Conservation (phyloP, 2,888 invertebrate species). For the Prenolepis imparis region DNA sequence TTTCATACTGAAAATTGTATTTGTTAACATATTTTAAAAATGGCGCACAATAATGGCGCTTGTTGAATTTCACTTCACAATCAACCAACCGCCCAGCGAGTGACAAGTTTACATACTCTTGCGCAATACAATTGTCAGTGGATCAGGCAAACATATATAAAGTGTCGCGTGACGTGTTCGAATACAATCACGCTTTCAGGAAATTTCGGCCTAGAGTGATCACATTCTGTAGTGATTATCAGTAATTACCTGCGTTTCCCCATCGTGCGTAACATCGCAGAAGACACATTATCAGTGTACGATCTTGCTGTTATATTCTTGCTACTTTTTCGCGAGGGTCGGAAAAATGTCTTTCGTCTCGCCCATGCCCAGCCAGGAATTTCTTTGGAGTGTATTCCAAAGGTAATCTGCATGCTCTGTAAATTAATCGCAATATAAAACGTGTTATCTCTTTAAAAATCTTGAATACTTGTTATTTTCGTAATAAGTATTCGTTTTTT, state of each 20-base stretch:
- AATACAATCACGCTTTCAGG: constrained; percentile 21
- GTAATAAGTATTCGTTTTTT: not conserved
- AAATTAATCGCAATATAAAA: not conserved
- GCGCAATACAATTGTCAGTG: not conserved
- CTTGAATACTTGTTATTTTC: too few relatives aligned
- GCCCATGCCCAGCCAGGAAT: constrained; percentile 92
- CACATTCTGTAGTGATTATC: not conserved
- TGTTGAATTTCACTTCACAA: not conserved
- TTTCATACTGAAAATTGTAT: not conserved
- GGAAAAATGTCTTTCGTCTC: constrained; percentile 87
- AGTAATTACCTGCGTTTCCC: not conserved
- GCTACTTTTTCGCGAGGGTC: not conserved
- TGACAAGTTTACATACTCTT: not conserved
- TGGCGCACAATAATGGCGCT: not conserved
- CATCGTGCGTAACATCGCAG: not conserved
- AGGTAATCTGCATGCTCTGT: constrained; percentile 87
- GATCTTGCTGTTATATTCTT: not conserved
- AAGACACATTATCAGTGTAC: not conserved
- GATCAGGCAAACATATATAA: not conserved
- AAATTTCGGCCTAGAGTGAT: not conserved
- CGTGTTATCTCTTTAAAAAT: not conserved
- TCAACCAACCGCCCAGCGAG: not conserved
- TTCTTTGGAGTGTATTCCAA: constrained; percentile 93
- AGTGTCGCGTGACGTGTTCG: constrained; percentile 65
- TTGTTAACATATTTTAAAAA: not conserved